phyloP scores from a whole-genome alignment of 2,113 vertebrate genomes.

The Hiodon alosoides region DNA sequence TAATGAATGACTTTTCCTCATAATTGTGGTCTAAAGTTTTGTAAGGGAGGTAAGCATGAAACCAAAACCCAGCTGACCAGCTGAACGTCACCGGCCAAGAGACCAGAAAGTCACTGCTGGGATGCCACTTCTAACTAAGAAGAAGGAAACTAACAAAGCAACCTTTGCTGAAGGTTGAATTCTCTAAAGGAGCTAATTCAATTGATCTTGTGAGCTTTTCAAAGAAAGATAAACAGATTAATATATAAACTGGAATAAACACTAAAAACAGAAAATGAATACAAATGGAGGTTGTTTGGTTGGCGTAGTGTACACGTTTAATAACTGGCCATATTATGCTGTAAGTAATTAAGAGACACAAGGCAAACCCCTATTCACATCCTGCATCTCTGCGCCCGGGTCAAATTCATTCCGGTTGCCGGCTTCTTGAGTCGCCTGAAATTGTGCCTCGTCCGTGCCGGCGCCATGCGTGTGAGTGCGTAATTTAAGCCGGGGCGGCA shows the following conservation, averaged over 20 bases:
- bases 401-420: too few relatives aligned
- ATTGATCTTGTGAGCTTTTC: constrained; percentile 12
- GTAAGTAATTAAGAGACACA: too few relatives aligned
- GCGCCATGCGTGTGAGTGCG: too few relatives aligned
- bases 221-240: neutral
- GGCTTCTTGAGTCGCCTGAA: too few relatives aligned
- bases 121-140: neutral
- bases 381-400: too few relatives aligned
- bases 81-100: neutral
- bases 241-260: neutral
- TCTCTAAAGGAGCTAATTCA: neutral
- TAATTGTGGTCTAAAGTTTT: neutral
- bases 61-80: neutral
- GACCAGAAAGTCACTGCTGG: neutral
- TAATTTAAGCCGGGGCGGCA: too few relatives aligned
- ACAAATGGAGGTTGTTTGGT: too few relatives aligned
- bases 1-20: neutral
- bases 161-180: neutral
- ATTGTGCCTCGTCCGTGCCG: too few relatives aligned
- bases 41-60: neutral
- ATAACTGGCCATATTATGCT: too few relatives aligned
- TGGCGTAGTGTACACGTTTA: too few relatives aligned
- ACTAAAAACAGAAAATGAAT: neutral
- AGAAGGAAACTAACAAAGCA: neutral
- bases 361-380: too few relatives aligned